These are phyloP conservation scores for Stenodera caucasica DNA, from an alignment of 2,888 invertebrate genomes.

Conservation along the genomic window DNA sequence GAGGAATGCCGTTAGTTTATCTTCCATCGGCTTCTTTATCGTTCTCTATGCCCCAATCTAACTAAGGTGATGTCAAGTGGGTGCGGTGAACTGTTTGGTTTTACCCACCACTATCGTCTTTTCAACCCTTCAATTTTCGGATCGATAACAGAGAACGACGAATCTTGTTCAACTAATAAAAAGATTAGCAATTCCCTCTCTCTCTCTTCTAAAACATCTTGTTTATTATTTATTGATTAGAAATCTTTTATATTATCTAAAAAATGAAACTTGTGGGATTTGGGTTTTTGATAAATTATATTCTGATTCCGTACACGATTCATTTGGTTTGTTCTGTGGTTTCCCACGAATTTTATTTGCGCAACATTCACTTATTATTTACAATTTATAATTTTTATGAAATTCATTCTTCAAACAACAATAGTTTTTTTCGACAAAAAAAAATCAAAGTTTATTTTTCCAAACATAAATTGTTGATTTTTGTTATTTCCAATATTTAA, in stretches of 20 bases:
- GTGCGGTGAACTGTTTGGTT: conserved; percentile 33
- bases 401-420: no score
- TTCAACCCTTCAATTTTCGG: neutral
- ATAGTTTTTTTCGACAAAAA: conserved; percentile 12
- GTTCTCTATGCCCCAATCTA: conserved; percentile 17
- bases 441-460: conserved; percentile 12
- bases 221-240: no score
- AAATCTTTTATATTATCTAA: no score
- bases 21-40: conserved; percentile 13
- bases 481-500: conserved; percentile 20
- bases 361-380: neutral
- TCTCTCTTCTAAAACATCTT: no score
- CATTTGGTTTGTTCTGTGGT: neutral
- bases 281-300: no score
- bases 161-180: neutral
- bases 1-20: conserved; percentile 19
- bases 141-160: conserved; percentile 10
- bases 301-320: neutral
- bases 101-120: neutral
- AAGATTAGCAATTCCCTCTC: neutral
- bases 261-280: no score
- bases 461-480: conserved; percentile 14
- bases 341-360: neutral
- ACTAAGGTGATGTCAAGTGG: conserved; percentile 34
- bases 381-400: conserved; percentile 7